Evolutionary conservation across 2,888 invertebrate species (phyloP), one percentile per base, ranked within the genome.

Genomic region (Diaphora mendica): DNA sequence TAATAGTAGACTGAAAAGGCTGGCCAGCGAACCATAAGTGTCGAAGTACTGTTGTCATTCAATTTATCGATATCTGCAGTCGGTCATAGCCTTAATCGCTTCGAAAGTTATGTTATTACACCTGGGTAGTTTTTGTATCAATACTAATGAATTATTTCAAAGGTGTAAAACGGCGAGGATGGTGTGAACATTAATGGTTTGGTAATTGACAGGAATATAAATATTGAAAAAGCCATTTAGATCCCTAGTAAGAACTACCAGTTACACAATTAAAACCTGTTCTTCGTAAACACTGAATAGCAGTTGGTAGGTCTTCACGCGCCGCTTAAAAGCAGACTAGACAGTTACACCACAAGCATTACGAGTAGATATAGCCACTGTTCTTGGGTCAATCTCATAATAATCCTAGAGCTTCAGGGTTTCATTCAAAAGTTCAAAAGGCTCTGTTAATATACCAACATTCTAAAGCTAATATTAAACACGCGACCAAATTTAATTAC

Each of bases 401-500:
- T 48, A 48, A 48, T 17, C 48, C 20, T 48, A 48, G 1, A 20
- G 48, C 20, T 48, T 48, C 48, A 48, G 4, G 3, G 20, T 48
- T 48, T 48, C 20, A 48, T 20, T 17, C 7, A 51, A 48, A 20
- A 48, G 20, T 48, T 20, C 20, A 48, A 23, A 51, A 51, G 20
- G 51, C 51, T 23, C 20, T 23, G 51, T 51, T 23, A 20, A 51
- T 51, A 51, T 51, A 23, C 23, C 64, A 20, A 64, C 20, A 33
- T 64, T 64, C 15, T 9, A 33, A 33, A 20, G 23, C 9, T 8
- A 35, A 35, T 81, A 81, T 74, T 71, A 74, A 82, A 78, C 68
- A 64, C 48, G 73, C 65, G 70, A 74, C 74, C 71, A 78, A 81
- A 81, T 81, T 78, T 68, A 81, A 81, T 81, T 83, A 81, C 82